Evolutionary conservation across 1,140 invertebrate genomes (phyloP).

Genomic region (Archegozetes longisetosus): DNA sequence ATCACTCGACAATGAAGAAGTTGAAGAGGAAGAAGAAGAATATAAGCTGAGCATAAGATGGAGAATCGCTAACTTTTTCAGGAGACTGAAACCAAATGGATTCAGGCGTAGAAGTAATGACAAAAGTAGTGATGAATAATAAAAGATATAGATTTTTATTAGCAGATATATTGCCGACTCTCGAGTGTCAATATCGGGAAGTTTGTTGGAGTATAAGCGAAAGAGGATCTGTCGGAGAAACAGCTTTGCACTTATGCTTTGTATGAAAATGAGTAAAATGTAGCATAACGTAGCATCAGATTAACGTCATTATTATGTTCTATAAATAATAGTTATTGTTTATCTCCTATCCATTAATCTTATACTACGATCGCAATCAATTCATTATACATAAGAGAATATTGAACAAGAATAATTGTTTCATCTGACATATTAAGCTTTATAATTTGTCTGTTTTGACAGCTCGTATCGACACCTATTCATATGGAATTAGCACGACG

Average conservation of each 20-base stretch:
- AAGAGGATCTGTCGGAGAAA: conserved; percentile 87
- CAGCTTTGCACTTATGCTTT: conserved; percentile 80
- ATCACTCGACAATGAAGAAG: conserved; percentile 13
- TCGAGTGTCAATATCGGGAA: conserved; percentile 38
- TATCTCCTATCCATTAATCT: no score
- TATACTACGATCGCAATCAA: no score
- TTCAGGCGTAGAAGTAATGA: not conserved
- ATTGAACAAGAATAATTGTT: no score
- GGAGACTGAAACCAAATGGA: not conserved
- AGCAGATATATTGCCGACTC: conserved; percentile 19
- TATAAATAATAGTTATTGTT: no score
- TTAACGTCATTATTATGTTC: no score
- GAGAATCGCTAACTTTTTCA: no score
- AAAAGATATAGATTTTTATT: no score
- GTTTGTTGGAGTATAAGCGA: conserved; percentile 85
- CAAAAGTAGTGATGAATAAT: not conserved
- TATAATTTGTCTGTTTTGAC: not conserved
- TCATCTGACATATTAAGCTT: no score
- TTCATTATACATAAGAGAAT: no score
- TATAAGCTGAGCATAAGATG: conserved; percentile 4
- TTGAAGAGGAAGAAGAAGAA: conserved; percentile 8
- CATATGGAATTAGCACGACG: conserved; percentile 85
- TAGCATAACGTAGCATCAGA: no score
- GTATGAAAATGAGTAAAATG: no score
- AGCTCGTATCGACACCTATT: conserved; percentile 65